Evolutionary conservation across 37 sponge, comb jelly and placozoan genomes (phyloP).

Genomic region (Axinella damicornis): DNA sequence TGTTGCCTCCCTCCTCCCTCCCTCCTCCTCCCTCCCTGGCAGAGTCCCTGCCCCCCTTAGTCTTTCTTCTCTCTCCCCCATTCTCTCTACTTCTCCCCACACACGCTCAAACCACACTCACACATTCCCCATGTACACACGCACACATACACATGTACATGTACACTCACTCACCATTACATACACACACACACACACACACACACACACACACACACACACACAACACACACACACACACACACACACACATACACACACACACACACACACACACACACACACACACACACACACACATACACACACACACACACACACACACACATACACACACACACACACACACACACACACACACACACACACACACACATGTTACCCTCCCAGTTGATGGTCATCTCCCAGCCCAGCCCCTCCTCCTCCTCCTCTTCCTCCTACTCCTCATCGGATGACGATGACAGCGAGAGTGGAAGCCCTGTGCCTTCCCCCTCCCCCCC

Average conservation of each 20-base stretch:
- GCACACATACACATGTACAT: neutral
- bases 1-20: no score
- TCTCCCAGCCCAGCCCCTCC: slow-evolving; percentile 10
- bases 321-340: no score
- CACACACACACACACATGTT: no score
- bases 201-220: neutral
- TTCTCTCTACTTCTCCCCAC: neutral
- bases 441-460: neutral
- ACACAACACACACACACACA: neutral
- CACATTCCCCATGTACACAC: neutral
- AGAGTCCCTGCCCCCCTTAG: neutral
- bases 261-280: no score
- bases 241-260: no score
- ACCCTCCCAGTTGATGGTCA: neutral
- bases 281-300: no score
- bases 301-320: no score
- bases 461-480: neutral
- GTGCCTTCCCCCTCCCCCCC: neutral
- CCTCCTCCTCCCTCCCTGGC: neutral
- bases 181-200: no score
- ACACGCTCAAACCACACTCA: neutral
- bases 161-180: no score
- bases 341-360: no score
- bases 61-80: neutral
- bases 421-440: slow-evolving; percentile 12